Evolutionary conservation across 1,140 invertebrate genomes (phyloP).

Genomic region (Vanessa tameamea): DNA sequence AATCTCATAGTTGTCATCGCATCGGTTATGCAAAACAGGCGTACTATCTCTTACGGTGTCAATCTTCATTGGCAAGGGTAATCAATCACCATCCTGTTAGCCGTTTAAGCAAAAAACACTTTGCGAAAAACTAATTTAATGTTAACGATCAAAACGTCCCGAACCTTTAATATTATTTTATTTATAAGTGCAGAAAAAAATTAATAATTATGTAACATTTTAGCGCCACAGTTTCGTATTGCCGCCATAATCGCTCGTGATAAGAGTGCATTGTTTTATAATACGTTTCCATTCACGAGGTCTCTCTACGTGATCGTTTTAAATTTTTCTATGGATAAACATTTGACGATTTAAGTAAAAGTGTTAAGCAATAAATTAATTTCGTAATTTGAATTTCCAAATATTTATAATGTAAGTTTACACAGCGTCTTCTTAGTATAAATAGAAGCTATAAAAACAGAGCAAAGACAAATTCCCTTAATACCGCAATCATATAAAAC

Average conservation of each 20-base stretch:
- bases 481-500: slow-evolving; percentile 10
- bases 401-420: background rate
- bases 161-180: no score
- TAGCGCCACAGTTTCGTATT: slow-evolving; percentile 62
- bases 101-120: background rate
- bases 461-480: slow-evolving; percentile 1
- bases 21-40: no score
- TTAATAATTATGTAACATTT: slow-evolving; percentile 49
- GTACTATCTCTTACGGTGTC: no score
- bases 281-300: slow-evolving; percentile 62
- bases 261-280: slow-evolving; percentile 76
- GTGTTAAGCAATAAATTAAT: background rate
- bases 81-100: background rate
- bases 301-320: slow-evolving; percentile 12
- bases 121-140: background rate
- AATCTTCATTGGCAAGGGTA: background rate
- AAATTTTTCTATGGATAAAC: slow-evolving; percentile 1
- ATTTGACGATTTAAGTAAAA: background rate
- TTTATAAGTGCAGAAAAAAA: background rate
- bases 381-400: background rate
- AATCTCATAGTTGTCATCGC: no score
- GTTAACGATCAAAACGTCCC: no score
- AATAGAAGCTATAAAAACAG: background rate
- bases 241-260: slow-evolving; percentile 66
- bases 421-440: background rate